Evolutionary conservation across 2,113 vertebrate genomes (phyloP).

Genomic region (Bombycilla garrulus): DNA sequence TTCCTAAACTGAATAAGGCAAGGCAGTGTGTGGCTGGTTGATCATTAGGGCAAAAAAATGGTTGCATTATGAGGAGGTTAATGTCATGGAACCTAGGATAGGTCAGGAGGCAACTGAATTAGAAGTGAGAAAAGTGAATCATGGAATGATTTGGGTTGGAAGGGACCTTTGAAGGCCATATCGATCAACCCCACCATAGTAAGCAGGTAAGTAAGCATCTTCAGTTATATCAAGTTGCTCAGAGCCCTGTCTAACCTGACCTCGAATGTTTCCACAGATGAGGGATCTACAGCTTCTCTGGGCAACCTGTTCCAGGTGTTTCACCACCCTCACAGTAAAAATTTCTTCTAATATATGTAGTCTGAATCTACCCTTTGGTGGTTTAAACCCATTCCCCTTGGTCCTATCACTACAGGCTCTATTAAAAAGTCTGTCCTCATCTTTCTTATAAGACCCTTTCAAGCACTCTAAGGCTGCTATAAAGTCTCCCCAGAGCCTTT

Average conservation of each 20-base stretch:
- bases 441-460: background rate
- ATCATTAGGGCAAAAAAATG: background rate
- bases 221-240: background rate
- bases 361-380: background rate
- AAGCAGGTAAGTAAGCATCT: background rate
- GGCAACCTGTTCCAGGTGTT: background rate
- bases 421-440: background rate
- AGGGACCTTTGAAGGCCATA: background rate
- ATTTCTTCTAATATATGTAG: background rate
- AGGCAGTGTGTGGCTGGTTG: background rate
- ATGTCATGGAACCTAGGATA: background rate
- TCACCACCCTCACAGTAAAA: background rate
- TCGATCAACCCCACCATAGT: background rate
- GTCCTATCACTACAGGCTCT: background rate
- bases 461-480: background rate
- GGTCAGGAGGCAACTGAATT: background rate
- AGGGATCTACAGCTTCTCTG: background rate
- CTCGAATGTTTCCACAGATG: background rate
- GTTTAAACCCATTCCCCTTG: background rate
- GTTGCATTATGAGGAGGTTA: background rate
- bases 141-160: background rate
- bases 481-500: background rate
- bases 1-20: background rate
- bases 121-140: background rate
- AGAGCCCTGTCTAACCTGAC: background rate